Evolutionary conservation across 1,140 invertebrate genomes (phyloP).

Genomic region (Drosophila mauritiana): DNA sequence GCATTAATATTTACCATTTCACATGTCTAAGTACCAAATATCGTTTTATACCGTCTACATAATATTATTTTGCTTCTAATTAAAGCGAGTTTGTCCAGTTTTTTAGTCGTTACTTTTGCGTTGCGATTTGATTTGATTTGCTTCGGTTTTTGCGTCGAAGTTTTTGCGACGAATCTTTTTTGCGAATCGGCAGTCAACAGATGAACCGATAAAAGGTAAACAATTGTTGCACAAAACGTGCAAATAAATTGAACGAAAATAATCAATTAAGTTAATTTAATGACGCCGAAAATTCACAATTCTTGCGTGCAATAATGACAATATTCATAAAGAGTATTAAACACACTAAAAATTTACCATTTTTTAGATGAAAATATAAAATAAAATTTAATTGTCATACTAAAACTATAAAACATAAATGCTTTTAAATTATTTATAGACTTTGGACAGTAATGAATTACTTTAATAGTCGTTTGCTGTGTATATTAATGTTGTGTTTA

Average conservation of each 20-base stretch:
- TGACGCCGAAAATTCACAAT: slow-evolving; percentile 35
- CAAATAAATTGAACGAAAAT: slow-evolving; percentile 27
- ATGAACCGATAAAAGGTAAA: slow-evolving; percentile 45
- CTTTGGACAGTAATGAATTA: too few relatives aligned
- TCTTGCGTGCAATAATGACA: slow-evolving; percentile 10
- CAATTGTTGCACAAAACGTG: slow-evolving; percentile 29
- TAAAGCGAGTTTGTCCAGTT: slow-evolving; percentile 72
- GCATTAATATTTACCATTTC: slow-evolving; percentile 46
- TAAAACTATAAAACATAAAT: too few relatives aligned
- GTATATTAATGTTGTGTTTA: too few relatives aligned
- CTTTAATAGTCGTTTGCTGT: too few relatives aligned
- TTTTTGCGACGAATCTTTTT: slow-evolving; percentile 7
- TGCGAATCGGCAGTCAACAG: slow-evolving; percentile 33
- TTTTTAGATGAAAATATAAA: too few relatives aligned
- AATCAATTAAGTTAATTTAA: slow-evolving; percentile 38
- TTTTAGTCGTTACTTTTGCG: slow-evolving; percentile 20
- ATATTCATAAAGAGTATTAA: background rate
- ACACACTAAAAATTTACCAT: background rate
- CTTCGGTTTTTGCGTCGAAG: slow-evolving; percentile 23
- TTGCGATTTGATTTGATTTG: slow-evolving; percentile 10
- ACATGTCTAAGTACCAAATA: slow-evolving; percentile 45
- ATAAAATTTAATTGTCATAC: too few relatives aligned
- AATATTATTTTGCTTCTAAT: slow-evolving; percentile 63
- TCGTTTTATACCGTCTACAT: slow-evolving; percentile 43
- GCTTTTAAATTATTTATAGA: too few relatives aligned